A percentile compares a stretch with the other conserved stretches of the same genome.
Conservation (phyloP, 2,797 vertebrate genomes). For the Sebastes minor region DNA sequence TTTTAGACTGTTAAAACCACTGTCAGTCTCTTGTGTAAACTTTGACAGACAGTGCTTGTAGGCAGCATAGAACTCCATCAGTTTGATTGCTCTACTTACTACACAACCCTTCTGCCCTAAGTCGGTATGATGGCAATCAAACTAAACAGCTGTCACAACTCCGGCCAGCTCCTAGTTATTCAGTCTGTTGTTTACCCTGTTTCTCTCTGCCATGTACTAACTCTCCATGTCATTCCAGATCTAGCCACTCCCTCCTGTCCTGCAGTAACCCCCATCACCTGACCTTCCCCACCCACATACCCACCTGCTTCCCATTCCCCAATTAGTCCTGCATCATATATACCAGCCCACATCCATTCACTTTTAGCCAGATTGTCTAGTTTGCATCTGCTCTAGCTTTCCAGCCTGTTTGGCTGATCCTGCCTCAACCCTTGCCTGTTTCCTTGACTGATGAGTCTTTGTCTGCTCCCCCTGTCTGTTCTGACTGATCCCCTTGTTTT, state of each 20-base stretch:
- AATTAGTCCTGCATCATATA: not conserved
- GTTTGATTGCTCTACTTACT: not conserved
- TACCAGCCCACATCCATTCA: not conserved
- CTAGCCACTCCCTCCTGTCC: not conserved
- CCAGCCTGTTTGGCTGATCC: not conserved
- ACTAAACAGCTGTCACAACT: not conserved
- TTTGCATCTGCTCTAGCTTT: not conserved
- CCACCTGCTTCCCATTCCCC: not conserved
- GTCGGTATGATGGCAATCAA: not conserved
- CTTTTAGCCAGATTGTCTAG: not conserved
- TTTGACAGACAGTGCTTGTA: not conserved
- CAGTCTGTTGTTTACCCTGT: not conserved
- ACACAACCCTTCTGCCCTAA: not conserved
- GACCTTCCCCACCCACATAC: not conserved
- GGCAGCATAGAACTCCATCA: not conserved
- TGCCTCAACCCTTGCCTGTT: not conserved
- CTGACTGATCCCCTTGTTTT: not conserved
- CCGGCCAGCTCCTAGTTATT: not conserved
- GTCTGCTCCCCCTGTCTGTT: not conserved
- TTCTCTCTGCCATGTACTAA: not conserved
- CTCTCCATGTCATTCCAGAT: not conserved
- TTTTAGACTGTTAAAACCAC: not conserved
- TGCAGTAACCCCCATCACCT: not conserved
- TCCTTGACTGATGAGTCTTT: not conserved
- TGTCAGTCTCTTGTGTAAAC: not conserved